A percentile compares a stretch with the other conserved stretches of the same genome.
Conservation (phyloP, 2,797 vertebrate species). For the Chelon auratus region DNA sequence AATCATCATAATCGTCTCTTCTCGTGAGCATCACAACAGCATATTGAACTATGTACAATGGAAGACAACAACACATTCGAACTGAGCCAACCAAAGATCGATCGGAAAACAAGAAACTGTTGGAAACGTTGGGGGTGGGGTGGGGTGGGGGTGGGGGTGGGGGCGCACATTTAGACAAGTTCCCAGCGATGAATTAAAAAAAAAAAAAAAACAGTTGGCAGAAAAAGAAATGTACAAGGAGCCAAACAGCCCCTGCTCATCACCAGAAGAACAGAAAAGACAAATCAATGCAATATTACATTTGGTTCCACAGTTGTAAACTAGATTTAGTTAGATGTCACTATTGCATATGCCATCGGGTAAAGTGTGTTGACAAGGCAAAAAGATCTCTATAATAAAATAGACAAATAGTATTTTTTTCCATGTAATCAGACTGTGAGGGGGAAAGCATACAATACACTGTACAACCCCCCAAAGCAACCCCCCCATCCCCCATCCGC, state of each 20-base stretch:
- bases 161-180: conserved; percentile 84
- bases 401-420: conserved; percentile 58
- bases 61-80: conserved; percentile 82
- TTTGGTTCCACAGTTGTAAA: conserved; percentile 99
- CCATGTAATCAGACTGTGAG: conserved; percentile 60
- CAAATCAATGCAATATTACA: conserved; percentile 84
- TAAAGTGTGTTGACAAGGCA: conserved; percentile 81
- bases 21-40: conserved; percentile 76
- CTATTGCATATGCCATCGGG: conserved; percentile 94
- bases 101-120: conserved; percentile 71
- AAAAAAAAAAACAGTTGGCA: conserved; percentile 86
- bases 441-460: conserved; percentile 64
- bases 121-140: conserved; percentile 72
- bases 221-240: conserved; percentile 88
- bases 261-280: conserved; percentile 30
- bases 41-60: conserved; percentile 82
- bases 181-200: conserved; percentile 74
- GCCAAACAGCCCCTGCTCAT: conserved; percentile 82
- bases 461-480: conserved; percentile 67
- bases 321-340: conserved; percentile 89
- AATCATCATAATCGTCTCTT: conserved; percentile 72
- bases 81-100: conserved; percentile 57
- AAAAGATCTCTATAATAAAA: conserved; percentile 77
- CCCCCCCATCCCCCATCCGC: conserved; percentile 36
- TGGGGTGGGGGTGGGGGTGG: conserved; percentile 6